Evolutionary conservation across 2,113 vertebrate genomes (phyloP).

Genomic region (Malaclemys terrapin): DNA sequence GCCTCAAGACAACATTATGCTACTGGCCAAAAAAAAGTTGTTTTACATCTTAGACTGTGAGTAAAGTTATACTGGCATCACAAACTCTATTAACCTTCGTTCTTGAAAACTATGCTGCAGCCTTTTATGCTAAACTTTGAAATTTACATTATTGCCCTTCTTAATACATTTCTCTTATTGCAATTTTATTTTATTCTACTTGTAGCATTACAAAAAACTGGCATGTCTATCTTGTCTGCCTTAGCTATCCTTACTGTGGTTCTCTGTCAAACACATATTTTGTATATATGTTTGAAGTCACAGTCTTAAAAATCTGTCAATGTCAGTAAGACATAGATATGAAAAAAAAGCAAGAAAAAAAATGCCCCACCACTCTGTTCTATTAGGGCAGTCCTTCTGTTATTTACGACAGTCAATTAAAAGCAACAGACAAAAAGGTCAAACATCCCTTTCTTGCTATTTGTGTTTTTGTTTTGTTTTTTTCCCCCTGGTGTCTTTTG

Average conservation of each 20-base stretch:
- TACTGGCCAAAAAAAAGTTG: conserved; percentile 57
- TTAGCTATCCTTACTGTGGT: not conserved
- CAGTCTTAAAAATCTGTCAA: conserved; percentile 34
- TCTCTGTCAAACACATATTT: not conserved
- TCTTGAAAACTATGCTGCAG: conserved; percentile 25
- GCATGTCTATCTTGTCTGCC: conserved; percentile 22
- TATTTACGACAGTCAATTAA: conserved; percentile 2
- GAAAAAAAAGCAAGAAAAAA: not conserved
- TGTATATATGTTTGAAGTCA: conserved; percentile 15
- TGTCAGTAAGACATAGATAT: not conserved
- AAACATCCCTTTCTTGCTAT: conserved; percentile 13
- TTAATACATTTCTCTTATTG: not conserved
- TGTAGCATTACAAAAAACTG: conserved; percentile 25
- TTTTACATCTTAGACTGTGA: conserved; percentile 51
- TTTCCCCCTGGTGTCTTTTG: conserved; percentile 36
- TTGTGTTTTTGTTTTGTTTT: not conserved
- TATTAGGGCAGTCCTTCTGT: conserved; percentile 41
- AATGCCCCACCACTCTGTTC: conserved; percentile 29
- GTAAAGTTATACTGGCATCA: conserved; percentile 6
- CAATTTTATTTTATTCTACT: conserved; percentile 26
- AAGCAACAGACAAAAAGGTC: conserved; percentile 46
- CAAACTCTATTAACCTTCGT: not conserved
- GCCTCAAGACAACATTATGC: conserved; percentile 46
- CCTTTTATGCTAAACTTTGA: conserved; percentile 2
- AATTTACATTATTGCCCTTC: not conserved